phyloP scores from a whole-genome alignment of 2,888 invertebrate genomes.

The Steinernema scapterisci region DNA sequence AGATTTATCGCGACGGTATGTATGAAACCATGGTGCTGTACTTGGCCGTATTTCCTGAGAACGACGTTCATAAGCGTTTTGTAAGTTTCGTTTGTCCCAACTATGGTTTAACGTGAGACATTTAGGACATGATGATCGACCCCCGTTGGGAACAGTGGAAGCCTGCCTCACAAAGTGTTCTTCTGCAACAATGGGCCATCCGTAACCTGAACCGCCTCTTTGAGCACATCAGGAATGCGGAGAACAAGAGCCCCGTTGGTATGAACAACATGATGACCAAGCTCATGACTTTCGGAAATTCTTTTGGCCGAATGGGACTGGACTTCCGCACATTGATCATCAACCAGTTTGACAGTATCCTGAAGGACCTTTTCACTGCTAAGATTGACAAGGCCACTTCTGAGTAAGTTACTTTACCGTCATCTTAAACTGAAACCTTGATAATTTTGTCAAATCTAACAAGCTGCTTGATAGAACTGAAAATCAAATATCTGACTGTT shows the following conservation, averaged over 20 bases:
- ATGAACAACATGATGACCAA: conserved; percentile 58
- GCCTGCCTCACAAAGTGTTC: conserved; percentile 55
- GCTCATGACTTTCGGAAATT: conserved; percentile 61
- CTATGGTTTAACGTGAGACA: neutral
- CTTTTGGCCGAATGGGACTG: conserved; percentile 66
- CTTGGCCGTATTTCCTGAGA: conserved; percentile 65
- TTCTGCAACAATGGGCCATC: conserved; percentile 64
- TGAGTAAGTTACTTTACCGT: conserved; percentile 43
- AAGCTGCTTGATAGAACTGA: too few species aligned
- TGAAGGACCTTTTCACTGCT: conserved; percentile 51
- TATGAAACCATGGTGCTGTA: conserved; percentile 66
- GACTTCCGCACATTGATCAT: conserved; percentile 61
- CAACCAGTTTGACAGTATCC: conserved; percentile 51
- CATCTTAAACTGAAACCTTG: neutral
- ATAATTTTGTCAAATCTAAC: too few species aligned
- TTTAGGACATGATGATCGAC: conserved; percentile 46
- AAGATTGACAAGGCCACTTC: conserved; percentile 50
- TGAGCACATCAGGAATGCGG: conserved; percentile 52
- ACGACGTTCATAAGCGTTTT: conserved; percentile 54
- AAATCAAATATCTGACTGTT: too few species aligned
- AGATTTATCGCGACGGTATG: conserved; percentile 65
- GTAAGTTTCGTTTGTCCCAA: conserved; percentile 41
- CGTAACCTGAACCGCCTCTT: conserved; percentile 58
- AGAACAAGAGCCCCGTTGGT: conserved; percentile 58
- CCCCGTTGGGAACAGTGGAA: conserved; percentile 66